Conservation (phyloP, 2,797 vertebrate genomes). For the Melanogrammus aeglefinus region DNA sequence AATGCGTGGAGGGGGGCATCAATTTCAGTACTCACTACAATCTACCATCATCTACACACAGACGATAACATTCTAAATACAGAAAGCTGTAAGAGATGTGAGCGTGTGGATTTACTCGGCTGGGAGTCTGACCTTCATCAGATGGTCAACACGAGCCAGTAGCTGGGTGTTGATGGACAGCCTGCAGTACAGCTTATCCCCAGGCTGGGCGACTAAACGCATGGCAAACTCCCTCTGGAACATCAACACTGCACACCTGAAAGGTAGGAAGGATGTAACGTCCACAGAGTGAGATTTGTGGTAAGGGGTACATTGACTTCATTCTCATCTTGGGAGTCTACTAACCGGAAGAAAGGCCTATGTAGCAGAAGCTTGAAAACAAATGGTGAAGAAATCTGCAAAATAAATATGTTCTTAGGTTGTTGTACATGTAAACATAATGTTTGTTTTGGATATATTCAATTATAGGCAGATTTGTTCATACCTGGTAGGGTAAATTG, state of each 20-base stretch:
- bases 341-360: constrained; percentile 94
- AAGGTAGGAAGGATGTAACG: neutral
- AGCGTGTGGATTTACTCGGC: neutral
- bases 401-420: constrained; percentile 14
- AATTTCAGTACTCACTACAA: neutral
- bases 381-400: constrained; percentile 96
- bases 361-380: constrained; percentile 97
- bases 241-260: constrained; percentile 96
- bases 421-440: neutral
- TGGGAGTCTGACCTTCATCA: constrained; percentile 86
- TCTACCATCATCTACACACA: neutral
- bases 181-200: constrained; percentile 93
- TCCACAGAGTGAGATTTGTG: neutral
- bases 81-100: neutral
- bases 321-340: neutral
- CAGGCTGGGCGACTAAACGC: constrained; percentile 90
- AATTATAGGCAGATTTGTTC: neutral
- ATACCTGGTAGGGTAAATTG: constrained; percentile 96
- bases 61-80: neutral
- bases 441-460: neutral
- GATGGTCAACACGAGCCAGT: constrained; percentile 91
- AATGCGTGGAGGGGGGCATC: constrained; percentile 30
- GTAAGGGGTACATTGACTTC: neutral
- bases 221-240: constrained; percentile 98
- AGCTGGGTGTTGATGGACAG: constrained; percentile 96